Percentiles rank a stretch among this genome's conserved stretches.
Conservation (phyloP, 1,140 invertebrate genomes). For the Nebria ingens region DNA sequence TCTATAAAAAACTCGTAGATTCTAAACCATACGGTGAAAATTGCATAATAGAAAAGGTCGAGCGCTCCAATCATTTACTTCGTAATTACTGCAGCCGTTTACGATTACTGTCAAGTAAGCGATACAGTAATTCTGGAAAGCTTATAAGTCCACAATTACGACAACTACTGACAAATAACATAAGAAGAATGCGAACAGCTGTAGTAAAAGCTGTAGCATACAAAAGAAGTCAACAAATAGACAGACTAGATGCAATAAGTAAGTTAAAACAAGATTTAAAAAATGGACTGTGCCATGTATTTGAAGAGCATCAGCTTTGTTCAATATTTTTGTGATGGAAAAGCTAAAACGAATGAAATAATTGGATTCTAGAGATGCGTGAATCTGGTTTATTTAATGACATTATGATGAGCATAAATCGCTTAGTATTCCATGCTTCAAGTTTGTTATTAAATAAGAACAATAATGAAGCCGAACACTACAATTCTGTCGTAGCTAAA, state of each 20-base stretch:
- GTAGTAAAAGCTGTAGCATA: conserved; percentile 2
- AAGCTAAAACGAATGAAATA: neutral
- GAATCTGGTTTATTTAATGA: neutral
- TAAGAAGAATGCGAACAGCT: conserved; percentile 12
- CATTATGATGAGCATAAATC: neutral
- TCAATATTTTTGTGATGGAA: neutral
- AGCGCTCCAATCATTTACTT: conserved; percentile 21
- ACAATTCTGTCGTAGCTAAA: too few relatives aligned
- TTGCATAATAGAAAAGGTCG: conserved; percentile 25
- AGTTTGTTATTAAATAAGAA: neutral
- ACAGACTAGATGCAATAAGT: conserved; percentile 10
- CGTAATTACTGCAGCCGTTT: conserved; percentile 15
- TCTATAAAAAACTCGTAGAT: conserved; percentile 20
- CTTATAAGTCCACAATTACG: neutral
- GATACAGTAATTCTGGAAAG: conserved; percentile 13
- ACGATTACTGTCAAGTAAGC: neutral
- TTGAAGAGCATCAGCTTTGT: conserved; percentile 18
- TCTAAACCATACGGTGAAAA: conserved; percentile 17
- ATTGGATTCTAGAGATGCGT: neutral
- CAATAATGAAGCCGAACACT: neutral
- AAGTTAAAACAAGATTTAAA: conserved; percentile 17
- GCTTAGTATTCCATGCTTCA: neutral
- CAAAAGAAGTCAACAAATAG: too few relatives aligned
- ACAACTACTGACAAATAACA: neutral
- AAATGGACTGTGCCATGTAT: conserved; percentile 19